Conservation (phyloP, 2,113 vertebrate species). For the Podarcis cretensis region DNA sequence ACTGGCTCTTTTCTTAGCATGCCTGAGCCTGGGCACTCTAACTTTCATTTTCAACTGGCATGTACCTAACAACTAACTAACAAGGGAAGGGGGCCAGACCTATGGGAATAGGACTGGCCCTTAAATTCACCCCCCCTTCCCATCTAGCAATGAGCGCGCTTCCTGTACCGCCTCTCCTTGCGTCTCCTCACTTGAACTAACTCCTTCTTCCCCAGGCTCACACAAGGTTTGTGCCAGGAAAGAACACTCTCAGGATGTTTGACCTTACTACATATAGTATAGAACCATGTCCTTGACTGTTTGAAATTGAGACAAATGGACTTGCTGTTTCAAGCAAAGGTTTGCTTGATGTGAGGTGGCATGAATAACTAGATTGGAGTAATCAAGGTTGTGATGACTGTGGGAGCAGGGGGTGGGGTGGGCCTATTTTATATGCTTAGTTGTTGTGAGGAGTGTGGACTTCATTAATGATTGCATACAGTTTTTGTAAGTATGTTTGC, state of each 20-base stretch:
- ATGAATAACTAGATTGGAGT: not conserved
- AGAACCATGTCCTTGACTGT: not conserved
- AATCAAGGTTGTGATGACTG: not conserved
- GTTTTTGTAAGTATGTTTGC: not conserved
- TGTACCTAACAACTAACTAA: conserved; percentile 16
- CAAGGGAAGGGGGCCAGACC: not conserved
- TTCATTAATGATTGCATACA: not conserved
- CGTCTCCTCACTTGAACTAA: conserved; percentile 33
- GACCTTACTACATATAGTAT: not conserved
- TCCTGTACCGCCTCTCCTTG: conserved; percentile 44
- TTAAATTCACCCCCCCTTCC: not conserved
- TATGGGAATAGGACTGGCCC: not conserved
- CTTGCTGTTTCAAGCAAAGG: not conserved
- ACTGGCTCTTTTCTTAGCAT: conserved; percentile 14
- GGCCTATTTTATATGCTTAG: not conserved
- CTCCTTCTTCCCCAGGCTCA: conserved; percentile 27
- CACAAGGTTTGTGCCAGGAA: not conserved
- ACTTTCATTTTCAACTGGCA: conserved; percentile 52
- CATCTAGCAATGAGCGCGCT: conserved; percentile 31
- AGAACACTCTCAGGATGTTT: not conserved
- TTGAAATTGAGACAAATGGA: not conserved
- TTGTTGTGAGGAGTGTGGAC: not conserved
- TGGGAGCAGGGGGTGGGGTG: not conserved
- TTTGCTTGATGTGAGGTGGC: not conserved
- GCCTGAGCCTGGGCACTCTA: conserved; percentile 46